phyloP scores from a whole-genome alignment of 2,113 vertebrate genomes.

The Cephalopterus ornatus region DNA sequence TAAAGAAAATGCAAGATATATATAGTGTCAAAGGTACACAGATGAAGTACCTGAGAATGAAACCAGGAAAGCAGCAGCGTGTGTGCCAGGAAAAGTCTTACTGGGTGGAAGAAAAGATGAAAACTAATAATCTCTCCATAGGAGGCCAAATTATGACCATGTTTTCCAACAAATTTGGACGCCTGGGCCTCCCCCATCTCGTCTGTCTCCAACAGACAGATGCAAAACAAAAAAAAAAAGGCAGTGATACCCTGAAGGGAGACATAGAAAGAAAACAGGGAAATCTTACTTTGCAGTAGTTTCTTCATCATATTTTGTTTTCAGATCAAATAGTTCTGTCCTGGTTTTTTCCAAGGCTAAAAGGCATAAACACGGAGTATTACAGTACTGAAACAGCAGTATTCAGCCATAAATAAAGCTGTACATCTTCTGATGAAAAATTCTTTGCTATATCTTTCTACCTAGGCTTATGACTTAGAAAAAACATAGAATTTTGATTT shows the following conservation, averaged over 20 bases:
- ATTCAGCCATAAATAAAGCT: constrained; percentile 21
- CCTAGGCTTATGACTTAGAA: background rate
- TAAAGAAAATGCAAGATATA: background rate
- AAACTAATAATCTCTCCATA: constrained; percentile 27
- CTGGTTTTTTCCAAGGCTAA: constrained; percentile 97
- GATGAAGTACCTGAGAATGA: background rate
- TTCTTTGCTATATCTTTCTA: background rate
- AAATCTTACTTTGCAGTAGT: constrained; percentile 94
- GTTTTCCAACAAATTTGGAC: constrained; percentile 7
- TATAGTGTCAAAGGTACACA: background rate
- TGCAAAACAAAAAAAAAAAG: background rate
- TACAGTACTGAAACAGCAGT: constrained; percentile 24
- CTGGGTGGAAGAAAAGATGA: constrained; percentile 22
- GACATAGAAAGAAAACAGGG: background rate
- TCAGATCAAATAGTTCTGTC: constrained; percentile 98
- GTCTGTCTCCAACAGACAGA: constrained; percentile 18
- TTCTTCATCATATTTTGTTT: constrained; percentile 98
- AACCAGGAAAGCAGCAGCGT: background rate
- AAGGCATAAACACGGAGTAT: constrained; percentile 64
- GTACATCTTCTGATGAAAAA: background rate
- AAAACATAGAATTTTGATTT: background rate
- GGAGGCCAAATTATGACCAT: constrained; percentile 32
- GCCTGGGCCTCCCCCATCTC: background rate
- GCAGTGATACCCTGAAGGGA: background rate
- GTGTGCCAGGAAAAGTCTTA: background rate